These are phyloP conservation scores for Crotalus tigris DNA, from an alignment of 2,113 vertebrate species.

Conservation along the genomic window DNA sequence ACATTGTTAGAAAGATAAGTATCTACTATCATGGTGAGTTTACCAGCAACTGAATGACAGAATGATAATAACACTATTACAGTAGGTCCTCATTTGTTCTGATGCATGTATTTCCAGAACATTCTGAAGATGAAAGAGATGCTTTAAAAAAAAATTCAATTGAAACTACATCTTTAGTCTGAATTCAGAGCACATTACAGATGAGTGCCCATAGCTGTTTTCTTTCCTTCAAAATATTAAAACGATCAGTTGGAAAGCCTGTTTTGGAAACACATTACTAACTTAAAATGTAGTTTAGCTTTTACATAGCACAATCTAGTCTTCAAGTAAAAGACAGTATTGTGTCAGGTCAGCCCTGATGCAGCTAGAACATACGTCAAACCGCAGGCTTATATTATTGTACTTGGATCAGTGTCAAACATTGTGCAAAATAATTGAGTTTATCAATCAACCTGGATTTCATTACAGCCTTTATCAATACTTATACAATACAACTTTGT, in stretches of 20 bases:
- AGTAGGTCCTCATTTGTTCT: not conserved
- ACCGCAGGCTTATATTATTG: not conserved
- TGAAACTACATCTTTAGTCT: not conserved
- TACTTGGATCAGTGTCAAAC: not conserved
- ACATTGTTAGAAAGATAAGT: not conserved
- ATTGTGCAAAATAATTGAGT: not conserved
- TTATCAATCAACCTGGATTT: not conserved
- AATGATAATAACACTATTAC: not conserved
- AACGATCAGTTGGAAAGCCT: not conserved
- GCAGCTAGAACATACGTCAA: not conserved
- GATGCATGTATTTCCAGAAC: not conserved
- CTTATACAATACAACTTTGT: not conserved
- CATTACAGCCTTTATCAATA: not conserved
- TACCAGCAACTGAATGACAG: not conserved
- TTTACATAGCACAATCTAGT: not conserved
- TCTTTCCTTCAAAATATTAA: not conserved
- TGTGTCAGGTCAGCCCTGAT: not conserved
- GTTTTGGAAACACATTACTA: not conserved
- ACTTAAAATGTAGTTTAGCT: not conserved
- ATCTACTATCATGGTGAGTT: not conserved
- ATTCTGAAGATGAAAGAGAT: not conserved
- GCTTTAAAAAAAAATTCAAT: not conserved
- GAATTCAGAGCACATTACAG: not conserved
- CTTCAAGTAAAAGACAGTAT: not conserved
- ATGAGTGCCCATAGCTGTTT: not conserved